Conservation (phyloP, 1,140 invertebrate species). For the Tribolium madens region DNA sequence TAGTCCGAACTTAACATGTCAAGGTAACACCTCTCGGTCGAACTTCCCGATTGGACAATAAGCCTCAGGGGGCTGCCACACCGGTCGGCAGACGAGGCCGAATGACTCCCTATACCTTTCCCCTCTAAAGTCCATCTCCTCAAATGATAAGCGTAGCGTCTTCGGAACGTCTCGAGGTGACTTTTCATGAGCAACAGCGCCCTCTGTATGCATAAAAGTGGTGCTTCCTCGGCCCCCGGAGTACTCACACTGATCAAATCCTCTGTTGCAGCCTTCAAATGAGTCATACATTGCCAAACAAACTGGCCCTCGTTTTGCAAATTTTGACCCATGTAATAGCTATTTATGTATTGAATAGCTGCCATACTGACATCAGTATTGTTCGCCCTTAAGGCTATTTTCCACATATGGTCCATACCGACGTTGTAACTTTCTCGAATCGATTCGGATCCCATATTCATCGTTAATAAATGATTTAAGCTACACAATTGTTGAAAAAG, state of each 20-base stretch:
- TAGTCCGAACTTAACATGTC: constrained; percentile 82
- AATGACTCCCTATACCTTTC: constrained; percentile 78
- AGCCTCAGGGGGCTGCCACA: constrained; percentile 74
- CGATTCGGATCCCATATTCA: constrained; percentile 64
- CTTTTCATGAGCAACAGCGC: constrained; percentile 89
- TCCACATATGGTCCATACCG: constrained; percentile 94
- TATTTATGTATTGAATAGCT: constrained; percentile 93
- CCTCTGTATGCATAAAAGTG: constrained; percentile 89
- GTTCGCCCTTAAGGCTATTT: constrained; percentile 88
- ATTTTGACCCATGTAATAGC: constrained; percentile 92
- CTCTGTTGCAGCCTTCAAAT: constrained; percentile 83
- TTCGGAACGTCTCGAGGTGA: constrained; percentile 91
- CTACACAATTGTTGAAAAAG: constrained; percentile 92
- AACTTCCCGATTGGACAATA: constrained; percentile 87
- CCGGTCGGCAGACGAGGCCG: constrained; percentile 72
- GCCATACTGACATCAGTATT: constrained; percentile 94
- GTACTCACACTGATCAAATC: constrained; percentile 72
- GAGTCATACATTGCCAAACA: constrained; percentile 91
- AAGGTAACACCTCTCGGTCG: constrained; percentile 81
- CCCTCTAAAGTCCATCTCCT: constrained; percentile 87
- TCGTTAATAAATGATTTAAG: constrained; percentile 79
- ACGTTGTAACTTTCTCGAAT: constrained; percentile 72
- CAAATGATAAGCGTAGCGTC: constrained; percentile 86
- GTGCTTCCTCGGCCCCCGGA: constrained; percentile 74
- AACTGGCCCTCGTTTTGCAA: constrained; percentile 93